Evolutionary conservation across 2,888 invertebrate genomes (phyloP).

Genomic region (Candidula unifasciata): DNA sequence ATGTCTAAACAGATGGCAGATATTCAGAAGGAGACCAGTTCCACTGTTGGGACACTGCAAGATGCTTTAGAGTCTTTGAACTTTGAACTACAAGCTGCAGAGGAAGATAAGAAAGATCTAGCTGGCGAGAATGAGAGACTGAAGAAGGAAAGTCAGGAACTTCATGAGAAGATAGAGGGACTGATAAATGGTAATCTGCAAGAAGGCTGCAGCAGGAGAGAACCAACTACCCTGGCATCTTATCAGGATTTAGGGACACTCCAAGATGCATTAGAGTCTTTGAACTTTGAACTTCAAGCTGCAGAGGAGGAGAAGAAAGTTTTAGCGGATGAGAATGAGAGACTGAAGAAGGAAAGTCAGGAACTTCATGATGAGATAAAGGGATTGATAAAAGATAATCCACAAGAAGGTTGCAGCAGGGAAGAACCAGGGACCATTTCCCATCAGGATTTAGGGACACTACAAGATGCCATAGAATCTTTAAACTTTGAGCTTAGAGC

Average conservation of each 20-base stretch:
- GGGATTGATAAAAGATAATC: neutral
- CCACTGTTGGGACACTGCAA: constrained; percentile 62
- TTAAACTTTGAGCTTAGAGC: constrained; percentile 64
- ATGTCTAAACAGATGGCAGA: constrained; percentile 26
- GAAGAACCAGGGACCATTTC: too few species aligned
- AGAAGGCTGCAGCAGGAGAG: neutral
- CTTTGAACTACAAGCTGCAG: constrained; percentile 61
- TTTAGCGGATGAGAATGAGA: constrained; percentile 52
- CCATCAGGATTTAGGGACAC: constrained; percentile 55
- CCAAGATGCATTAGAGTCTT: constrained; percentile 65
- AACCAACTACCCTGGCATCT: too few species aligned
- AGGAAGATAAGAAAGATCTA: constrained; percentile 57
- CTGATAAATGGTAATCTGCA: neutral
- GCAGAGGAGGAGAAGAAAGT: constrained; percentile 59
- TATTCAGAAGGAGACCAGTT: constrained; percentile 19
- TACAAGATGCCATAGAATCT: constrained; percentile 66
- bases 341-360: constrained; percentile 19
- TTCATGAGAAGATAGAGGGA: neutral
- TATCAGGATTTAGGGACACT: constrained; percentile 56
- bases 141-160: constrained; percentile 20
- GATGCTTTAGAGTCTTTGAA: constrained; percentile 67
- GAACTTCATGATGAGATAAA: neutral
- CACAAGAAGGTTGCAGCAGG: neutral
- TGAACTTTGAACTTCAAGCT: constrained; percentile 64
- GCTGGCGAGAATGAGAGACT: constrained; percentile 49